Evolutionary conservation across 2,113 vertebrate genomes (phyloP).

Genomic region (Pogona vitticeps): DNA sequence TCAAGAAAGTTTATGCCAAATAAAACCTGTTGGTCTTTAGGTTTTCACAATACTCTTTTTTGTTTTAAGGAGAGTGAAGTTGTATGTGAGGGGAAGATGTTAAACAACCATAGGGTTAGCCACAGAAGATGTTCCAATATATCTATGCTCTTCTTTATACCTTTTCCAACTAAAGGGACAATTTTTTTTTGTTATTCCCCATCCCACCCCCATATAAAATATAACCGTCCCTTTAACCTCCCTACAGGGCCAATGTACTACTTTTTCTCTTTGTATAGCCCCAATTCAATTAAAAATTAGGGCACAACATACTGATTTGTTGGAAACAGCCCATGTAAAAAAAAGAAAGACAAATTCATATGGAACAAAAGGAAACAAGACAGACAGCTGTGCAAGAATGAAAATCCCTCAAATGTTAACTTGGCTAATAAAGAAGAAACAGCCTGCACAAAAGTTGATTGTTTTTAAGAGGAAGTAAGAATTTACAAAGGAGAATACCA

Average conservation of each 20-base stretch:
- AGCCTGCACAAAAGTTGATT: not conserved
- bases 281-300: not conserved
- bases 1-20: too few species aligned
- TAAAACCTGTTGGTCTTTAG: too few species aligned
- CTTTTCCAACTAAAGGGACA: not conserved
- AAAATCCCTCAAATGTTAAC: not conserved
- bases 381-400: not conserved
- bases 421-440: not conserved
- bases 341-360: not conserved
- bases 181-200: too few species aligned
- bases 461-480: not conserved
- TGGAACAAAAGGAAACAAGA: not conserved
- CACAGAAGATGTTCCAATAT: not conserved
- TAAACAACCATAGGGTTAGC: not conserved
- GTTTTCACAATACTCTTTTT: too few species aligned
- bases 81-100: too few species aligned
- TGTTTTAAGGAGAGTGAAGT: too few species aligned
- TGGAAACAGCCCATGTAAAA: not conserved
- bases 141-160: not conserved
- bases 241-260: not conserved
- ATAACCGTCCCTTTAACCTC: not conserved
- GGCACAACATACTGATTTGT: not conserved
- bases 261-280: not conserved
- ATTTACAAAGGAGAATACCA: not conserved
- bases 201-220: not conserved